These are phyloP conservation scores for Lampris megalopsis DNA, from an alignment of 2,113 vertebrate species.

Conservation along the genomic window DNA sequence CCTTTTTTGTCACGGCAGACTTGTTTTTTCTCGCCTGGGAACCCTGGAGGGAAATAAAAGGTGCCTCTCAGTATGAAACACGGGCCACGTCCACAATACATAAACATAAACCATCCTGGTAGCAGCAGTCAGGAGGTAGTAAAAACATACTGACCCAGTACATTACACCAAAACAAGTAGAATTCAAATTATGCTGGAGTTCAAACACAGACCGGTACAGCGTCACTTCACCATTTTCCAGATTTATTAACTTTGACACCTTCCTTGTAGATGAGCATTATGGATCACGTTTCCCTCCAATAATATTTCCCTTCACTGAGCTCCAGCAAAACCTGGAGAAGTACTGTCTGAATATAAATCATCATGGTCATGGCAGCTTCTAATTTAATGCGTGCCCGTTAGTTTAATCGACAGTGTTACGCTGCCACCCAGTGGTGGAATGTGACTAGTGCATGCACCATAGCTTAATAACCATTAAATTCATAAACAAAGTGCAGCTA, in stretches of 20 bases:
- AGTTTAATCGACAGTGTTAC: background rate
- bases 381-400: background rate
- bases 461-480: background rate
- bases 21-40: constrained; percentile 6
- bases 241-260: no score
- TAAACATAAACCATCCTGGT: no score
- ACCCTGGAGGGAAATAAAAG: constrained; percentile 40
- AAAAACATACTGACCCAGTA: no score
- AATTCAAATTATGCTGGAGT: background rate
- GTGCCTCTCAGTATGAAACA: background rate
- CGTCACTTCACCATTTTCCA: no score
- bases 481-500: background rate
- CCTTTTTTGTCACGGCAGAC: background rate
- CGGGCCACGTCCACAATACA: background rate
- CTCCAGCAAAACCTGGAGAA: no score
- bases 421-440: constrained; percentile 47
- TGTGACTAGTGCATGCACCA: background rate
- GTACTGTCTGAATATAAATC: no score
- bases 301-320: no score
- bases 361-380: no score
- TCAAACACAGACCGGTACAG: background rate
- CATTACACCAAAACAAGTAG: no score
- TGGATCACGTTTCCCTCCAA: no score
- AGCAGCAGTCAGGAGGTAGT: no score
- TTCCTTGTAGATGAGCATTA: no score